Evolutionary conservation across 2,797 vertebrate species (phyloP).

Genomic region (Mormyrus hasselquistii): DNA sequence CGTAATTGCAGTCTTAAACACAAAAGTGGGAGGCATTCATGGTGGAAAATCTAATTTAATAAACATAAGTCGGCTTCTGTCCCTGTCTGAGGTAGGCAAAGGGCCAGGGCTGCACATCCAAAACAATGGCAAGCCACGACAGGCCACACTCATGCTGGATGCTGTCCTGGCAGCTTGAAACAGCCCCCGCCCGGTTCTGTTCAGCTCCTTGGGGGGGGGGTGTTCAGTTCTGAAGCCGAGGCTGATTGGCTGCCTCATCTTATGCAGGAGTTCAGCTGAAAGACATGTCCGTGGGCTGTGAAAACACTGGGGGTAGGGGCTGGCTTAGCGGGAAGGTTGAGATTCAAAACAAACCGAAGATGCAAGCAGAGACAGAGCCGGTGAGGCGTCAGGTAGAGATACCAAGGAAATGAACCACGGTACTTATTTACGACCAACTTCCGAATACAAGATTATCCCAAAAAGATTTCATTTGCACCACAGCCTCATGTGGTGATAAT

Average conservation of each 20-base stretch:
- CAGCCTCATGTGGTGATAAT: neutral
- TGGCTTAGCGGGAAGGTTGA: neutral
- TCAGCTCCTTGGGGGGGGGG: neutral
- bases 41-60: neutral
- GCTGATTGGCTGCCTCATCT: neutral
- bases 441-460: slow-evolving; percentile 1
- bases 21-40: neutral
- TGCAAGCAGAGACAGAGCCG: neutral
- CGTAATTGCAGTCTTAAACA: neutral
- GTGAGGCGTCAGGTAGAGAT: neutral
- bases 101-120: neutral
- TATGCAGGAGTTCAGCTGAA: neutral
- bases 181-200: neutral
- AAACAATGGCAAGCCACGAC: neutral
- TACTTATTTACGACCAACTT: neutral
- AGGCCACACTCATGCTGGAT: neutral
- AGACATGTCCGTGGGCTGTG: neutral
- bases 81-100: neutral
- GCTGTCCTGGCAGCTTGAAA: neutral
- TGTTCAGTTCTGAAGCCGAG: neutral
- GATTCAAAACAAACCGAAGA: slow-evolving; percentile 10
- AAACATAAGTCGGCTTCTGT: slow-evolving; percentile 13
- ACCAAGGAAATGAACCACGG: neutral
- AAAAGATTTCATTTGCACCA: neutral
- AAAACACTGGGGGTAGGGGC: neutral